Evolutionary conservation across 2,797 vertebrate species (phyloP), one percentile per base, ranked within the genome.

Genomic region (Manis javanica): DNA sequence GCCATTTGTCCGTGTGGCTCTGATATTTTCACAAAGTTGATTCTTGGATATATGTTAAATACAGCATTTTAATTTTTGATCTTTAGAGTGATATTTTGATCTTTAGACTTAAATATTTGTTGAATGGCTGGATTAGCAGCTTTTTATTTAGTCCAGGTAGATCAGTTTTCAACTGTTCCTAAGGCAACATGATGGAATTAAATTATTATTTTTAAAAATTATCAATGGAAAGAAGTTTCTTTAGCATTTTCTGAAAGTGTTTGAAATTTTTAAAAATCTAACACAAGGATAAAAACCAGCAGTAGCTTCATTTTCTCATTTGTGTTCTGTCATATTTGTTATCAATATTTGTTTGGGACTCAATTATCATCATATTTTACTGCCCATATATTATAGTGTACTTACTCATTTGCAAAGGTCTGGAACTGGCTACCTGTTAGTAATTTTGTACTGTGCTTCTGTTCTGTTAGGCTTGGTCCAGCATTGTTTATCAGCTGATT

Each of bases 401-500:
- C n/a, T 91, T 93, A 90, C 39, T 94, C 88, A 93, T 96, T 97
- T 95, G 29, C 84, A 96, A 53, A 97, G 14, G 18, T 86, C 34
- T 72, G 21, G 74, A 26, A 77, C 71, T 94, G 8, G 13, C n/a
- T 97, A 89, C 34, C 53, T 78, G 14, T 90, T 93, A 74, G 29
- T 96, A 97, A 97, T 78, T 79, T 51, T 61, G 37, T 37, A n/a
- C 71, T 88, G 39, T 94, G 77, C 87, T 97, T 78, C 1, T 93
- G 61, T 97, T 81, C 89, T 89, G 18, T 4, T 98, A 99, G 99
- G 99, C 99, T 55, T 99, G 99, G 99, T 99, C 99, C 92, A 99
- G 99, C 97, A 99, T 99, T 90, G 99, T 99, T 82, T 99, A 99
- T 97, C 99, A 99, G 98, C 99, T 99, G 96, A 99, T 99, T 98